These are phyloP conservation scores for Benthosema pterotum DNA, from an alignment of 2,797 vertebrate species.

Conservation along the genomic window DNA sequence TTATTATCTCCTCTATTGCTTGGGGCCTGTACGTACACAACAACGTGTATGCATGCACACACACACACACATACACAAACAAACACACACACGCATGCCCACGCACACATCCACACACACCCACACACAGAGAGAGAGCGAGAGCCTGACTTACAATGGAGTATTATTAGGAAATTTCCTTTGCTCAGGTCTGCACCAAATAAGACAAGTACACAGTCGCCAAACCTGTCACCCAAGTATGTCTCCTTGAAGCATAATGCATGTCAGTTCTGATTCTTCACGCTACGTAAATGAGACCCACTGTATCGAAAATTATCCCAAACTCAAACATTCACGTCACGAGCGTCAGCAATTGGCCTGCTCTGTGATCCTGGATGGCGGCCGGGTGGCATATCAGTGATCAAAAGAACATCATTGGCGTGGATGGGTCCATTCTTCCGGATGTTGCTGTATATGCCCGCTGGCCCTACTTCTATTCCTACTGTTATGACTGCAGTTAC, in stretches of 20 bases:
- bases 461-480: too few species aligned
- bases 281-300: too few species aligned
- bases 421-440: too few species aligned
- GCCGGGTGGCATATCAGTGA: too few species aligned
- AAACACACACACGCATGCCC: constrained; percentile 18
- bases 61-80: not conserved
- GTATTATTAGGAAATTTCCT: constrained; percentile 28
- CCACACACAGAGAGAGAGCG: constrained; percentile 28
- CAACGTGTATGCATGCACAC: constrained; percentile 22
- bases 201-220: not conserved
- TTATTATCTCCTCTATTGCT: constrained; percentile 40
- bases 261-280: too few species aligned
- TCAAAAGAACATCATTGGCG: too few species aligned
- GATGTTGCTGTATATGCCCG: too few species aligned
- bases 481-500: too few species aligned
- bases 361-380: too few species aligned
- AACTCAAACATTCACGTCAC: too few species aligned
- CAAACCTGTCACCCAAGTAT: constrained; percentile 7
- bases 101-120: constrained; percentile 14
- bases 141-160: not conserved
- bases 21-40: constrained; percentile 27
- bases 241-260: not conserved
- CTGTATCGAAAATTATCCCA: too few species aligned
- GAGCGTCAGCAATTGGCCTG: too few species aligned
- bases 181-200: constrained; percentile 44